phyloP scores from a whole-genome alignment of 1,140 invertebrate genomes.

The Drosophila funebris region DNA sequence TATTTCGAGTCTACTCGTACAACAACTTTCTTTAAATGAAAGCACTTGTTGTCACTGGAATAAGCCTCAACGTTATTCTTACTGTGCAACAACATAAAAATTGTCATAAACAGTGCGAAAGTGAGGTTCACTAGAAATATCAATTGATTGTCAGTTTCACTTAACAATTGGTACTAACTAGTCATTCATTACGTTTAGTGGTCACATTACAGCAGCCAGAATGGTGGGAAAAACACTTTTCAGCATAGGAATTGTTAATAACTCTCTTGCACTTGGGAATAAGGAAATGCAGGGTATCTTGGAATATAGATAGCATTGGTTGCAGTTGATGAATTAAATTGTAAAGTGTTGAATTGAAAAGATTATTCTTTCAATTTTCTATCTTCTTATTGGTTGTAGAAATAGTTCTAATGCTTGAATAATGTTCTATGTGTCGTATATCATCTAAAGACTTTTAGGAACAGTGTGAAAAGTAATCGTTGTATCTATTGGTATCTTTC shows the following conservation, averaged over 20 bases:
- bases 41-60: neutral
- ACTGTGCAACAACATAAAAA: neutral
- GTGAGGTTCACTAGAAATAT: neutral
- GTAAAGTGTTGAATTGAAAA: too few relatives aligned
- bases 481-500: neutral
- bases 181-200: constrained; percentile 18
- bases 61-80: neutral
- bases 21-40: too few relatives aligned
- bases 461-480: neutral
- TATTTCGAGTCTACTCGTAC: too few relatives aligned
- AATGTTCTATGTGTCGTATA: too few relatives aligned
- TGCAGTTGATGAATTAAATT: too few relatives aligned
- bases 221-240: neutral
- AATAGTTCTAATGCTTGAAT: too few relatives aligned
- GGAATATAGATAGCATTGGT: neutral
- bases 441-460: too few relatives aligned
- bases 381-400: too few relatives aligned
- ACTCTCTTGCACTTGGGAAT: neutral
- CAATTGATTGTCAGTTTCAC: neutral
- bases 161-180: neutral
- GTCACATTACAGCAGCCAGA: neutral
- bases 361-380: too few relatives aligned
- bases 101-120: neutral
- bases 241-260: neutral
- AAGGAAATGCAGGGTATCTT: neutral